Evolutionary conservation across 2,113 vertebrate species (phyloP).

Genomic region (Crotalus horridus): DNA sequence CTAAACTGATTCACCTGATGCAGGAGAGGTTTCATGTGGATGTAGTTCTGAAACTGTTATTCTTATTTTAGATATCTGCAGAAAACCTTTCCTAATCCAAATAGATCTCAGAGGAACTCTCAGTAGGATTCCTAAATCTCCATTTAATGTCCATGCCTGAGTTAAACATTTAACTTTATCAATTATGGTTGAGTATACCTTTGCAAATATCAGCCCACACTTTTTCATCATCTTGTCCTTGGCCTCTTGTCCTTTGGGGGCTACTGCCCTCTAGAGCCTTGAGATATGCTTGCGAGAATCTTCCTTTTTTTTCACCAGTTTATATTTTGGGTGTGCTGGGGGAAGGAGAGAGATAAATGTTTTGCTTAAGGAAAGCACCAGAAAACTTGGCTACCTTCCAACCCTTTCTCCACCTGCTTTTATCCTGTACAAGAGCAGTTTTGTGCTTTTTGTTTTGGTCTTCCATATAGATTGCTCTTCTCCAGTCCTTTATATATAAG

Average conservation of each 20-base stretch:
- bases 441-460: background rate
- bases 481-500: background rate
- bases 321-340: background rate
- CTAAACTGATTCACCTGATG: background rate
- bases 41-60: background rate
- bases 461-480: background rate
- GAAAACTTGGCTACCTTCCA: background rate
- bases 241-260: background rate
- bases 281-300: background rate
- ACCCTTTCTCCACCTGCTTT: background rate
- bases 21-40: background rate
- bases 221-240: background rate
- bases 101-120: background rate
- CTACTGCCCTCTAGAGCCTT: constrained; percentile 62
- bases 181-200: background rate
- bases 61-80: background rate
- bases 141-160: background rate
- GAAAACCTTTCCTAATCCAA: background rate
- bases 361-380: background rate
- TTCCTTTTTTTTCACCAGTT: background rate
- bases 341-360: background rate
- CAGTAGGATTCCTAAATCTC: background rate
- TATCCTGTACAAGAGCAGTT: constrained; percentile 8
- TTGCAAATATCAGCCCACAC: background rate
- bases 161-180: fast-evolving